Percentiles rank a stretch among this genome's conserved stretches.
Evolutionary conservation across 30 jellyfish, hydroid and myxozoan genomes (phyloP).

Genomic region (Turritopsis dohrnii): DNA sequence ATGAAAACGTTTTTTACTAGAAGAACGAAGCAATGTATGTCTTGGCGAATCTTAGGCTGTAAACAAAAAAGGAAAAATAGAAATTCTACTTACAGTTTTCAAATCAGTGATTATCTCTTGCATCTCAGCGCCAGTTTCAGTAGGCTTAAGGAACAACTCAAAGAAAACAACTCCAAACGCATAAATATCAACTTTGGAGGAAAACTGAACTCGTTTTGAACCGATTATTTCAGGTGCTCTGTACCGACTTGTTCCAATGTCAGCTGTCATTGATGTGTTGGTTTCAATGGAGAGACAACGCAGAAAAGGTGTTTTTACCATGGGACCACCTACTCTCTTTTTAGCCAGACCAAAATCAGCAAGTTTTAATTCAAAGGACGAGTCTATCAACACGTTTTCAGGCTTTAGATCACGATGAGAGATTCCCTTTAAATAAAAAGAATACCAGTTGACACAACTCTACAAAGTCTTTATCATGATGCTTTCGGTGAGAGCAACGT

Average conservation of each 20-base stretch:
- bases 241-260: slow-evolving; percentile 14
- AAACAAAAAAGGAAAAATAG: neutral
- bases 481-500: neutral
- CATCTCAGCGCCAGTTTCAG: neutral
- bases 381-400: slow-evolving; percentile 1
- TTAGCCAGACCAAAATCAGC: slow-evolving; percentile 24
- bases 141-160: neutral
- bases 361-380: neutral
- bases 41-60: neutral
- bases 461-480: neutral
- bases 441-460: neutral
- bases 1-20: too few species aligned
- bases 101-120: neutral
- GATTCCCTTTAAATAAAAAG: neutral
- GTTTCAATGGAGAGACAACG: neutral
- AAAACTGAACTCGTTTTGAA: neutral
- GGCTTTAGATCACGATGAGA: slow-evolving; percentile 20
- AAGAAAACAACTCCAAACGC: slow-evolving; percentile 6
- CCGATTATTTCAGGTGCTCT: slow-evolving; percentile 19
- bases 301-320: neutral
- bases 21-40: too few species aligned
- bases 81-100: neutral
- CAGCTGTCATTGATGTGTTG: slow-evolving; percentile 5
- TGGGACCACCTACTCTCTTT: neutral
- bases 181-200: slow-evolving; percentile 1